Evolutionary conservation across 2,797 vertebrate species (phyloP), one percentile per base, ranked within the genome.

Genomic region (Clarias fuscus): DNA sequence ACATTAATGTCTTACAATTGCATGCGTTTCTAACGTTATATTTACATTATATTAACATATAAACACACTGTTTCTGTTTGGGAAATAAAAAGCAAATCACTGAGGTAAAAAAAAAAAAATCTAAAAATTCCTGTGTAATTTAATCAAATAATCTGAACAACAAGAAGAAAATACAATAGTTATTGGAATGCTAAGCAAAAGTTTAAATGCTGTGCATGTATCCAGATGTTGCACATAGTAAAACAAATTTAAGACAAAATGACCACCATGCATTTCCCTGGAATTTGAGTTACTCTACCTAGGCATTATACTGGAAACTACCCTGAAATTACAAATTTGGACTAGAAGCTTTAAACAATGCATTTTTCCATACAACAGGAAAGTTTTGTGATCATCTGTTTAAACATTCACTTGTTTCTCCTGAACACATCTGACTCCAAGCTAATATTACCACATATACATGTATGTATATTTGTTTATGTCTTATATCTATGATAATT

Each of bases 301-400:
- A 73, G 27, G 61, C 56, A 82, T 86, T 82, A 87, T 77, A 78
- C 75, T 83, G 84, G 7, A 84, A 88, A 88, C 83, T 73, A 87
- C 78, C 37, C 30, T 70, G 48, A 88, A 86, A 86, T 86, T 76
- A 87, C 88, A 27, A 10, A 85, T 24, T 10, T 15, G 77, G 5
- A 73, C 65, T 37, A 48, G 37, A 40, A 61, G 24, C 40, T 62
- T 65, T 65, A 72, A 84, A 70, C 70, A 71, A 76, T 75, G 33
- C n/a, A 78, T 65, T 82, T 81, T 59, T 78, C 59, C 76, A 79
- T 58, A 80, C 15, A 30, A 58, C 70, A 73, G 13, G 56, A 73
- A 82, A 82, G 61, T 58, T 77, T 70, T 65, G 43, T 83, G 1
- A 79, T 87, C 68, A 71, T 65, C 75, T 70, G 20, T 72, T 85